Percentiles rank a stretch among this genome's conserved stretches.
phyloP scores from a whole-genome alignment of 2,888 invertebrate species.

The Cantharis flavilabris region DNA sequence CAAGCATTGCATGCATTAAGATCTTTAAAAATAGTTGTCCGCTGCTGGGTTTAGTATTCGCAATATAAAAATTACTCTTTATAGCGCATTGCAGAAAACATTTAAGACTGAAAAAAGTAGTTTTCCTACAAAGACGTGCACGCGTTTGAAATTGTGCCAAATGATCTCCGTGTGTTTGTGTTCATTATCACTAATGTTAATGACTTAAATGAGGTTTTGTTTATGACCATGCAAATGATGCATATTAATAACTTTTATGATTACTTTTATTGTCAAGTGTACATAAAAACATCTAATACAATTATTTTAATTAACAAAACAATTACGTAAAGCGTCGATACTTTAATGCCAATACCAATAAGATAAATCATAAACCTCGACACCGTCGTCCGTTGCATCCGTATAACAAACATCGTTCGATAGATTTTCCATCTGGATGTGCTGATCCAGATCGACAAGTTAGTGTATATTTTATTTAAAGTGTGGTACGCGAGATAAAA shows the following conservation, averaged over 20 bases:
- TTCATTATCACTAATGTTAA: constrained; percentile 4
- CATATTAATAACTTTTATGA: background rate
- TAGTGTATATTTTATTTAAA: constrained; percentile 9
- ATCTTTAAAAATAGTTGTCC: constrained; percentile 56
- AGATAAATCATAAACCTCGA: background rate
- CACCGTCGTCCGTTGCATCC: too few species aligned
- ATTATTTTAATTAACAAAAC: background rate
- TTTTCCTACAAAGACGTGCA: background rate
- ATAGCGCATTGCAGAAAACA: background rate
- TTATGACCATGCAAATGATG: constrained; percentile 1
- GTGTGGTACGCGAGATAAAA: constrained; percentile 40
- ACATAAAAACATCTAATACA: background rate
- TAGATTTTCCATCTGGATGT: background rate
- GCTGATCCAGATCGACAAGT: background rate
- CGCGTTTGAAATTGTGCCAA: constrained; percentile 2
- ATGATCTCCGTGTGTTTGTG: background rate
- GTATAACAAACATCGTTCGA: background rate
- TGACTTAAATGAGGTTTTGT: constrained; percentile 3
- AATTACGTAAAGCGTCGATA: background rate
- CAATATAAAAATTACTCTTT: background rate
- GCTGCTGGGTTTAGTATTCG: constrained; percentile 40
- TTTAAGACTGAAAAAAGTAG: background rate
- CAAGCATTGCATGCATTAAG: constrained; percentile 37
- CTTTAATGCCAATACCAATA: background rate
- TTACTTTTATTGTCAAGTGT: constrained; percentile 7